These are phyloP conservation scores for Corvus hawaiiensis DNA, from an alignment of 2,113 vertebrate genomes.

Conservation along the genomic window DNA sequence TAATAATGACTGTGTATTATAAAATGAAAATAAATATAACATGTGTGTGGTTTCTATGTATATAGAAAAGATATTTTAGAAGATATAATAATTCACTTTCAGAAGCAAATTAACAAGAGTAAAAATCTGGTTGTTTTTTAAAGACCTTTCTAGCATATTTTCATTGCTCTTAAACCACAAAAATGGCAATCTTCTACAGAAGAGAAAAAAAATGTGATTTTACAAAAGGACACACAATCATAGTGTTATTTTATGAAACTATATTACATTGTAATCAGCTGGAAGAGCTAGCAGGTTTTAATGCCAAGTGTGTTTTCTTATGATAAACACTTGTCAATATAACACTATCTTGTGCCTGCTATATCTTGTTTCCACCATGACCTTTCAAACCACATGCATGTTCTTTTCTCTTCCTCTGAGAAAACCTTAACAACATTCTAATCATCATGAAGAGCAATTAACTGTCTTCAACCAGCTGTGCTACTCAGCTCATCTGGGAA, in stretches of 20 bases:
- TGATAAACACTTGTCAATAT: constrained; percentile 36
- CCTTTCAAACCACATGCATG: constrained; percentile 51
- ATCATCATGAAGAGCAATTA: constrained; percentile 60
- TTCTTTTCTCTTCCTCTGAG: constrained; percentile 38
- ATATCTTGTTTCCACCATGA: constrained; percentile 48
- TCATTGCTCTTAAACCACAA: not conserved
- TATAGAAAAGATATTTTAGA: not conserved
- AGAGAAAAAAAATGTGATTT: not conserved
- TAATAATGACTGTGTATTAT: not conserved
- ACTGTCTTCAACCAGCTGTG: constrained; percentile 58
- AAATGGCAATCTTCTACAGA: not conserved
- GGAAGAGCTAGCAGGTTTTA: not conserved
- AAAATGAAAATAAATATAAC: constrained; percentile 19
- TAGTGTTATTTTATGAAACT: not conserved
- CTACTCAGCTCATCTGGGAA: constrained; percentile 33
- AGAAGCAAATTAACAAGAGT: constrained; percentile 10
- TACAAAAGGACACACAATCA: not conserved
- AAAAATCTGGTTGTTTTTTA: not conserved
- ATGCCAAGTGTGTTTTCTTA: not conserved
- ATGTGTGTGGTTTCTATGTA: not conserved
- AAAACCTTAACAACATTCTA: constrained; percentile 46
- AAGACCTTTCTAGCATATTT: not conserved
- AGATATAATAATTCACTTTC: constrained; percentile 5
- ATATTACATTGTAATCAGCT: not conserved
- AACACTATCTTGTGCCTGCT: not conserved